These are phyloP conservation scores for Tetramorium simillimum DNA, from an alignment of 1,140 invertebrate genomes.

Conservation along the genomic window DNA sequence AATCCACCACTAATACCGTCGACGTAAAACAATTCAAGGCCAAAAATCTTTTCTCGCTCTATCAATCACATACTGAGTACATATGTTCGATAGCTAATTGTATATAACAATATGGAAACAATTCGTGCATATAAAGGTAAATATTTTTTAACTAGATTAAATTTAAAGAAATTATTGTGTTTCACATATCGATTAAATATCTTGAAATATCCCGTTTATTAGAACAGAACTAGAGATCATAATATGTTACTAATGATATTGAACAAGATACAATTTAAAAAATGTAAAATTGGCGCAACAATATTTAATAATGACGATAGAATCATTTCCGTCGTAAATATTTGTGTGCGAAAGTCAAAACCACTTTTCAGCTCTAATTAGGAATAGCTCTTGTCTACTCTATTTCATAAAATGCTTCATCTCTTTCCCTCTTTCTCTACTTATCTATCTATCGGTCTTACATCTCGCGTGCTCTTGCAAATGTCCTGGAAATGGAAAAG, in stretches of 20 bases:
- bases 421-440: neutral
- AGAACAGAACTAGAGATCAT: too few species aligned
- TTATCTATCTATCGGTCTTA: neutral
- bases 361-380: slow-evolving; percentile 44
- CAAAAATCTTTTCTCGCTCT: neutral
- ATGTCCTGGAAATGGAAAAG: slow-evolving; percentile 76
- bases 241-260: neutral
- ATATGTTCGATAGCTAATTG: neutral
- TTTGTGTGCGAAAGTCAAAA: slow-evolving; percentile 43
- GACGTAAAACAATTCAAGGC: neutral
- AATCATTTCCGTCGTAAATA: slow-evolving; percentile 49
- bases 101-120: neutral
- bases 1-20: neutral
- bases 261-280: neutral
- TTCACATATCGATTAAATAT: too few species aligned
- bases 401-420: slow-evolving; percentile 49
- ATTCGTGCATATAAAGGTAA: too few species aligned
- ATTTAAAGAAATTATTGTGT: too few species aligned
- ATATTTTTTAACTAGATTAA: too few species aligned
- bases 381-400: slow-evolving; percentile 55
- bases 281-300: slow-evolving; percentile 23
- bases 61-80: neutral
- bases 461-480: slow-evolving; percentile 62
- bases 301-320: slow-evolving; percentile 54
- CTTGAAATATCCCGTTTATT: too few species aligned